phyloP scores from a whole-genome alignment of 2,113 vertebrate species.

The Gallinago media region DNA sequence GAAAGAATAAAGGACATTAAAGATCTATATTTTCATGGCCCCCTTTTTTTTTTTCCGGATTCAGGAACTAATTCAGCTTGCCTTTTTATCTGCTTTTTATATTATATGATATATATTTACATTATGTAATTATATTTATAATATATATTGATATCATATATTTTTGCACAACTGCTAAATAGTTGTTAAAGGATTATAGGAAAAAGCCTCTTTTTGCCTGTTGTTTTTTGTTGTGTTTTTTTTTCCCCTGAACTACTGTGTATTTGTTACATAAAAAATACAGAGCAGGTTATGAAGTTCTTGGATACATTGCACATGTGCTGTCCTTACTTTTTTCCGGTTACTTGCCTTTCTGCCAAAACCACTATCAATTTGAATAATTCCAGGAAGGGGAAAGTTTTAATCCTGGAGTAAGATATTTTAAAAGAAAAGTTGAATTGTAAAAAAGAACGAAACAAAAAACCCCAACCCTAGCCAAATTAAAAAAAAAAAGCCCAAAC shows the following conservation, averaged over 20 bases:
- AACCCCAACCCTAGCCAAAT: not conserved
- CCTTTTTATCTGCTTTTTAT: not conserved
- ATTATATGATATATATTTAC: too few species aligned
- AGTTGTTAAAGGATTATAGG: not conserved
- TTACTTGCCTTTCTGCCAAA: slow-evolving; percentile 17
- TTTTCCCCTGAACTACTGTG: not conserved
- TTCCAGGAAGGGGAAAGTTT: slow-evolving; percentile 21
- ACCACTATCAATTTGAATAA: slow-evolving; percentile 2
- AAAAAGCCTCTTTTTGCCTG: not conserved
- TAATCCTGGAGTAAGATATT: slow-evolving; percentile 1
- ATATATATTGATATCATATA: not conserved
- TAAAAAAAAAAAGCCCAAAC: not conserved
- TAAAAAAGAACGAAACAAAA: not conserved
- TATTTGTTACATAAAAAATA: not conserved
- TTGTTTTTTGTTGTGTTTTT: not conserved
- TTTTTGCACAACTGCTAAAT: not conserved
- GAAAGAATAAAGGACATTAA: too few species aligned
- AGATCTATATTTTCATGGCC: too few species aligned
- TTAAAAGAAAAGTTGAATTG: not conserved
- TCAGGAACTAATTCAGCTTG: not conserved
- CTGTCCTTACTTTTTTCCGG: not conserved
- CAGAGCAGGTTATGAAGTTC: not conserved
- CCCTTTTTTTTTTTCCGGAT: too few species aligned
- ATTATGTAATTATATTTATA: too few species aligned
- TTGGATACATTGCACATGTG: not conserved